Evolutionary conservation across 2,888 invertebrate genomes (phyloP), one percentile per base, ranked within the genome.

Genomic region (Pediacus dermestoides): DNA sequence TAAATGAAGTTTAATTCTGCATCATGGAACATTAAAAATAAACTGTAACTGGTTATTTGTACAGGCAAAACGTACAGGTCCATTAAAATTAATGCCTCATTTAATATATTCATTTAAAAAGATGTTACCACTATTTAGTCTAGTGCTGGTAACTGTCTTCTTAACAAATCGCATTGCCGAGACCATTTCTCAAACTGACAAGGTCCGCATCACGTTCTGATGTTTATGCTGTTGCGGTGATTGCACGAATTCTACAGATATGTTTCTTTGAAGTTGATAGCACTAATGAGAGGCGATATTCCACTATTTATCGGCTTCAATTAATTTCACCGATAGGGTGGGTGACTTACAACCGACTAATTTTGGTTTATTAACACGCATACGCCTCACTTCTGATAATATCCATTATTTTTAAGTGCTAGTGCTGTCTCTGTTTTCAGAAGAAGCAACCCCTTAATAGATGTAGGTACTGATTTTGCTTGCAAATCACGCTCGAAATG

Each of bases 261-360:
- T 48, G 48, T 48, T 47, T 39, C 39, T 52, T 52, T 56, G 53
- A 55, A 46, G 52, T 52, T 52, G 63, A 64, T 64, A 64, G 34
- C 59, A 52, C 61, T 64, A 64, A 64, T 64, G 63, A 64, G 61
- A 55, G 51, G 36, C 42, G 58, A 62, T 64, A 61, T 53, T 52
- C 53, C 46, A 48, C 46, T 48, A 56, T 57, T 62, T 63, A 63
- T 63, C 62, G 54, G 46, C 49, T 52, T 58, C 60, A 64, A 64
- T 64, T 63, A 64, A 63, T 60, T 58, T 52, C 45, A 40, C 39
- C 50, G 63, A 63, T 62, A 63, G 55, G 48, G 39, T 44, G 46
- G 47, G 44, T 53, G 51, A 56, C 44, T 56, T 57, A 59, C 50
- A 53, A 50, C 51, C 52, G 48, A 40, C 57, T 57, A 55, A 58